phyloP scores from a whole-genome alignment of 1,140 invertebrate genomes.

The Drosophila lacertosa region DNA sequence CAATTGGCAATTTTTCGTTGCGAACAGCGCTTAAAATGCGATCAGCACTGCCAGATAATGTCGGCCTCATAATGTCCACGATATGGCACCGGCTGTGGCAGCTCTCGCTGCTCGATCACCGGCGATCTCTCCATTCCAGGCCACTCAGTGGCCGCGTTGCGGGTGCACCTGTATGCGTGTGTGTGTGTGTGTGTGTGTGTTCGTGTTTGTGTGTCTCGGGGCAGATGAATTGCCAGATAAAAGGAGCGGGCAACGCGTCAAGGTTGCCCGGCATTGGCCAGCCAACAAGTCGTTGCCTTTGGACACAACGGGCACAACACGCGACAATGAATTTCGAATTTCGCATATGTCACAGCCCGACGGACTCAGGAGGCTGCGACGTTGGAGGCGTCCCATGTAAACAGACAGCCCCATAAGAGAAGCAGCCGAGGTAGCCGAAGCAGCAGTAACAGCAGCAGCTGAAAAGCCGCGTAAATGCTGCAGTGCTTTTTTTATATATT shows the following conservation, averaged over 20 bases:
- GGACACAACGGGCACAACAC: conserved; percentile 54
- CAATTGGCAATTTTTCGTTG: conserved; percentile 76
- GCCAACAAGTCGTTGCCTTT: conserved; percentile 72
- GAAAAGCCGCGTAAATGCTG: conserved; percentile 53
- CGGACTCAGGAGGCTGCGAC: conserved; percentile 27
- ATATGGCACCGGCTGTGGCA: conserved; percentile 43
- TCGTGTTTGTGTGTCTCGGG: background rate
- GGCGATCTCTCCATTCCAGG: conserved; percentile 1
- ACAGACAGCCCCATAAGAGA: conserved; percentile 35
- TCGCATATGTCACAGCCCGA: conserved; percentile 75
- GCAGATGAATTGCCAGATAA: conserved; percentile 50
- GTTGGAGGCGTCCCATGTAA: conserved; percentile 56
- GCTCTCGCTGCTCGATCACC: conserved; percentile 2
- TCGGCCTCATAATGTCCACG: conserved; percentile 52
- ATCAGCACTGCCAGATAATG: conserved; percentile 67
- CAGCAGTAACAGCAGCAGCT: conserved; percentile 50
- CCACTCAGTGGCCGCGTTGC: background rate
- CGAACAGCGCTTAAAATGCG: conserved; percentile 63
- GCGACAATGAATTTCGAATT: conserved; percentile 82
- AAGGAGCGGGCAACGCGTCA: conserved; percentile 58
- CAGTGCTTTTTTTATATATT: conserved; percentile 31
- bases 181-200: background rate
- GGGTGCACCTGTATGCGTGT: conserved; percentile 37
- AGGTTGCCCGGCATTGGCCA: conserved; percentile 61
- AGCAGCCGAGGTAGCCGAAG: too few species aligned